Conservation (phyloP, 2,888 invertebrate species). For the Apodemia duryi region DNA sequence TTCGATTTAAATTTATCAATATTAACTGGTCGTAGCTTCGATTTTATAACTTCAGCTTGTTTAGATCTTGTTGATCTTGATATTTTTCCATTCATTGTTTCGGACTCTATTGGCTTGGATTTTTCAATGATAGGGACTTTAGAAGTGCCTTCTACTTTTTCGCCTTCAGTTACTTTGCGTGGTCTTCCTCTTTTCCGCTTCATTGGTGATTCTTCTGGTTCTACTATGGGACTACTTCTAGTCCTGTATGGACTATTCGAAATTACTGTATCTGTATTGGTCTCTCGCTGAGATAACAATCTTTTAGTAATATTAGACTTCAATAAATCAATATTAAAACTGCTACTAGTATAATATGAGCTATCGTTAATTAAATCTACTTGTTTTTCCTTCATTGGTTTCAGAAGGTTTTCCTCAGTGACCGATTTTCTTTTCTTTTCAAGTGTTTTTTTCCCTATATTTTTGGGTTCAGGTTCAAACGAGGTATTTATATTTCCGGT, state of each 20-base stretch:
- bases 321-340: background rate
- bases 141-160: background rate
- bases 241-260: too few relatives aligned
- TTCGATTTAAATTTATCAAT: background rate
- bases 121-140: background rate
- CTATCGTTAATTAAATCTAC: background rate
- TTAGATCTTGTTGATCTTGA: background rate
- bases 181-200: background rate
- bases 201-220: too few relatives aligned
- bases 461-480: background rate
- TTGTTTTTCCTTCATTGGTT: background rate
- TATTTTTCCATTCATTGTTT: background rate
- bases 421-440: background rate
- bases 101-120: background rate
- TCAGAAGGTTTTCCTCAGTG: background rate
- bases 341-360: background rate
- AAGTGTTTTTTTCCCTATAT: background rate
- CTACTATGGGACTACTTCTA: too few relatives aligned
- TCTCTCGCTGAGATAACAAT: slow-evolving; percentile 5
- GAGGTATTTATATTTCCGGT: background rate
- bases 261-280: background rate
- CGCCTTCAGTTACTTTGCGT: background rate
- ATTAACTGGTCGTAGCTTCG: background rate
- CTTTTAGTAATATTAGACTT: slow-evolving; percentile 3
- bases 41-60: background rate